A percentile compares a stretch with the other conserved stretches of the same genome.
phyloP scores from a whole-genome alignment of 2,797 vertebrate species.

The Bufotes viridis region DNA sequence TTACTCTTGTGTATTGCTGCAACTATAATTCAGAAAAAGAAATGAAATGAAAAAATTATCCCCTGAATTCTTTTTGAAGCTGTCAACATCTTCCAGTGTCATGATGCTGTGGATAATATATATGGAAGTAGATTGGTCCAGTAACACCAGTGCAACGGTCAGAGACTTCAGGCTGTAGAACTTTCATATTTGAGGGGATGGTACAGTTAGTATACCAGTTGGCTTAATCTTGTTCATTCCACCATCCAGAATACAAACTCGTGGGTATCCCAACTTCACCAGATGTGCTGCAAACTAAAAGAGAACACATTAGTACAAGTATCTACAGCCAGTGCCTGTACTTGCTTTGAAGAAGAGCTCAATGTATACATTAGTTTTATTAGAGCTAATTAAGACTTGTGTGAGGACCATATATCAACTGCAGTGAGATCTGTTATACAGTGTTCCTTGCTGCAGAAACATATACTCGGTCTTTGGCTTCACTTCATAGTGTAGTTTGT shows the following conservation, averaged over 20 bases:
- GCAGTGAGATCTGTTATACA: background rate
- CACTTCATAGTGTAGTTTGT: too few species aligned
- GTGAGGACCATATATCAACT: background rate
- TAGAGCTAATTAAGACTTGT: background rate
- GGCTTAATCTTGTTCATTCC: conserved; percentile 97
- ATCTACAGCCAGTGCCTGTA: background rate
- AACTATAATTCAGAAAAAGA: background rate
- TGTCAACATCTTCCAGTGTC: background rate
- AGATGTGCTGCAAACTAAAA: conserved; percentile 90
- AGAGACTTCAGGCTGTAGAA: background rate
- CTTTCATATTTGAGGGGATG: conserved; percentile 92
- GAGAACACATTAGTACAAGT: conserved; percentile 37
- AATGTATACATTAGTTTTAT: background rate
- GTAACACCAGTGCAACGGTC: too few species aligned
- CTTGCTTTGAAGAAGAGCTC: background rate
- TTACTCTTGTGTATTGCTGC: background rate
- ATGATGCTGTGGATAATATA: background rate
- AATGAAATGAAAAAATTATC: background rate
- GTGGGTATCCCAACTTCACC: conserved; percentile 89
- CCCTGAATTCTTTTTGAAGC: background rate
- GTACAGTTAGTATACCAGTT: conserved; percentile 92
- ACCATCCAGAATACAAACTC: conserved; percentile 91
- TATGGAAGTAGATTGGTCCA: background rate
- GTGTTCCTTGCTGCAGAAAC: background rate
- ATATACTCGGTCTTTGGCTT: too few species aligned